Evolutionary conservation across 2,113 vertebrate species (phyloP), one percentile per base, ranked within the genome.

Genomic region (Colaptes auratus): DNA sequence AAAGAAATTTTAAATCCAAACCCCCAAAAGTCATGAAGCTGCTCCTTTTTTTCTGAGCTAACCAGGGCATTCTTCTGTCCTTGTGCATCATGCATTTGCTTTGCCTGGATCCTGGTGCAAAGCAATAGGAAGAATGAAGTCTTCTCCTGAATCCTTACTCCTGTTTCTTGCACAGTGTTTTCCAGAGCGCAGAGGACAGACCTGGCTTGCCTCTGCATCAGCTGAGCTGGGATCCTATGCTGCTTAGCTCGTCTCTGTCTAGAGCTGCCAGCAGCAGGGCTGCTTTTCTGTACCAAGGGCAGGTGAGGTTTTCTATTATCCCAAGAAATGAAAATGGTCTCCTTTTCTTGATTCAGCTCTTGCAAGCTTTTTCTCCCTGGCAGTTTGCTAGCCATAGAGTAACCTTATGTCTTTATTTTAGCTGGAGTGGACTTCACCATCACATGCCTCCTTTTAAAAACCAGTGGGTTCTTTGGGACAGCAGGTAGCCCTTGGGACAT

Each of bases 141-240:
- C 39, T 39, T 39, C 39, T 39, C 39, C 39, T 39, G 39, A 39
- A 39, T 39, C 39, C 39, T 39, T 39, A 39, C 39, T 39, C 39
- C 39, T 77, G 20, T 42, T 85, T 46, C 6, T n/a, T 50, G 25
- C 59, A 65, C 5, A 24, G 13, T 12, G 7, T 60, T 87, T 89
- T 69, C 44, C 63, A 84, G 35, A 48, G 11, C 23, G 27, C 3
- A 0, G 36, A 69, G 63, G 63, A 78, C 39, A 60, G 58, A 53
- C 23, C 35, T 84, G 70, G 20, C n/a, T 70, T 89, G 27, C 21
- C 28, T 82, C 53, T 76, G n/a, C 31, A 78, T 30, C 53, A 52
- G 1, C 0, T 67, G 30, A 64, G 53, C 66, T 75, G 48, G 48
- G 18, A 52, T 25, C 53, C 16, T 67, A 21, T 0, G 0, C 71